These are phyloP conservation scores for Poecilia velifera DNA, from an alignment of 2,797 vertebrate genomes.

Conservation along the genomic window DNA sequence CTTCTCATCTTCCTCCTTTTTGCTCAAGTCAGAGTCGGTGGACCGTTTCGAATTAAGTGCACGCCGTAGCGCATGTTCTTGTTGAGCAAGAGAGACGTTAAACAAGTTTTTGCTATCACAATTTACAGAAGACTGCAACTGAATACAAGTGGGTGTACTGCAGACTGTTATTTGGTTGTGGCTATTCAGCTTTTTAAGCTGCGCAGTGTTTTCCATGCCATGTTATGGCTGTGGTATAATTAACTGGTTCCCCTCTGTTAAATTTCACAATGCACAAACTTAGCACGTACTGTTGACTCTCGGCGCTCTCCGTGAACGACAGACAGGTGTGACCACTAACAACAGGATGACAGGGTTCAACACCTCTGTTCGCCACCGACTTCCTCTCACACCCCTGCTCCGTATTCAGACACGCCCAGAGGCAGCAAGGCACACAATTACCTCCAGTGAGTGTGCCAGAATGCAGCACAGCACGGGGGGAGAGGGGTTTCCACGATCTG, in stretches of 20 bases:
- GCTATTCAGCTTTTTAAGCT: constrained; percentile 1
- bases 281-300: constrained; percentile 46
- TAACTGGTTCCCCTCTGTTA: constrained; percentile 34
- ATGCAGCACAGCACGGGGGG: not conserved
- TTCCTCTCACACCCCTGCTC: constrained; percentile 75
- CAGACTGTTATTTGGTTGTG: constrained; percentile 21
- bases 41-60: constrained; percentile 68
- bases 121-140: constrained; percentile 46
- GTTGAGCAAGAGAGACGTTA: constrained; percentile 54
- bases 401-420: constrained; percentile 60
- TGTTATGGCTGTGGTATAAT: constrained; percentile 41
- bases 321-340: constrained; percentile 80
- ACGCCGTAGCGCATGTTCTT: constrained; percentile 40
- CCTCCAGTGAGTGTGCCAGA: constrained; percentile 18
- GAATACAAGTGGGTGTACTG: constrained; percentile 22
- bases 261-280: constrained; percentile 47
- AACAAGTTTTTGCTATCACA: constrained; percentile 24
- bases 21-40: constrained; percentile 66
- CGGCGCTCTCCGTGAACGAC: constrained; percentile 58
- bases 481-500: not conserved
- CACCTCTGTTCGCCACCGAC: constrained; percentile 74
- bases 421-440: constrained; percentile 27
- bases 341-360: constrained; percentile 81
- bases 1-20: constrained; percentile 47
- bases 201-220: constrained; percentile 24